These are phyloP conservation scores for Takifugu bimaculatus DNA, from an alignment of 2,113 vertebrate species.

Conservation along the genomic window DNA sequence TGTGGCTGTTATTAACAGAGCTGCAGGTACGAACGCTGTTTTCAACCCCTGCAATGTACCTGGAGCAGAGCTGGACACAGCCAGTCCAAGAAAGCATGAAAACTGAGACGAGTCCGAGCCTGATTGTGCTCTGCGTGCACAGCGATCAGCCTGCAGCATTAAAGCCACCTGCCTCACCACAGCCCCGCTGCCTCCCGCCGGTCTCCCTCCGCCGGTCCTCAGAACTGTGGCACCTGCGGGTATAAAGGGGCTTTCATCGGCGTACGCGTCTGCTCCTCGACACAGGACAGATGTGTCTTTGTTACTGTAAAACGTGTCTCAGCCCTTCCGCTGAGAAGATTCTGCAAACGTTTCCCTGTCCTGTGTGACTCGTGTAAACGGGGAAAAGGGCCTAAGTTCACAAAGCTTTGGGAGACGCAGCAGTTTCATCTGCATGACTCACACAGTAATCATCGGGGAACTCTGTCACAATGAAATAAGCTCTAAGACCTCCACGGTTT, in stretches of 20 bases:
- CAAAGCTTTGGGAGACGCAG: constrained; percentile 5
- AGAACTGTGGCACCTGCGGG: not conserved
- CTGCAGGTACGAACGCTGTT: not conserved
- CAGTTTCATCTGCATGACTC: constrained; percentile 14
- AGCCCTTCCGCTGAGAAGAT: too few species aligned
- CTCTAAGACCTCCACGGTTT: constrained; percentile 4
- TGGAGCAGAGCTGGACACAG: not conserved
- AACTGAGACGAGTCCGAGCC: not conserved
- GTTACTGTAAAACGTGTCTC: too few species aligned
- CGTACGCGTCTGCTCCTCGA: too few species aligned
- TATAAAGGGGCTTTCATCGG: too few species aligned
- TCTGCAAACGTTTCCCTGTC: not conserved
- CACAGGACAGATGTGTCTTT: too few species aligned
- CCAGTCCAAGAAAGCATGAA: not conserved
- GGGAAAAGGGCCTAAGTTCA: not conserved
- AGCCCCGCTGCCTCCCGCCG: too few species aligned
- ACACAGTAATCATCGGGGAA: constrained; percentile 23
- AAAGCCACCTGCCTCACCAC: not conserved
- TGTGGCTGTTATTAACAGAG: not conserved
- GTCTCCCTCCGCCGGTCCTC: not conserved
- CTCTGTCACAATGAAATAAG: constrained; percentile 17
- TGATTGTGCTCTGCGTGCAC: not conserved
- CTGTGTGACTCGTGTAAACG: not conserved
- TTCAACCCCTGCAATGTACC: not conserved
- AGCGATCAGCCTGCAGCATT: not conserved